phyloP scores from a whole-genome alignment of 2,113 vertebrate genomes.

The Pterocles orientalis region DNA sequence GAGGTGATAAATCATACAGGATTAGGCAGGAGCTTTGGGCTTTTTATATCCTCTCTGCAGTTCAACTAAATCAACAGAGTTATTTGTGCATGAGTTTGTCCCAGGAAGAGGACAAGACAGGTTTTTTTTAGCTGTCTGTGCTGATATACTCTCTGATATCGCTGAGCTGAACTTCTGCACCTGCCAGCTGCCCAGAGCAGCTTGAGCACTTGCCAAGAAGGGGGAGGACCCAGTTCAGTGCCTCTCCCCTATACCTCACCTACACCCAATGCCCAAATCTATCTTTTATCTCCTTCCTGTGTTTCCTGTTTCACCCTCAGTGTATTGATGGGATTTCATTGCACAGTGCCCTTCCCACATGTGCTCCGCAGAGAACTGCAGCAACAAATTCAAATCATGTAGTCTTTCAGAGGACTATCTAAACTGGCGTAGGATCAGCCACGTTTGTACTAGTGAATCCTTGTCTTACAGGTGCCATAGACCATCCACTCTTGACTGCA shows the following conservation, averaged over 20 bases:
- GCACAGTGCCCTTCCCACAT: not conserved
- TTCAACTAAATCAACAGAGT: not conserved
- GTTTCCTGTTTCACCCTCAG: not conserved
- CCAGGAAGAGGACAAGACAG: not conserved
- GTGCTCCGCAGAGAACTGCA: not conserved
- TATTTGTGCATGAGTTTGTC: not conserved
- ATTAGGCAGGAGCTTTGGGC: not conserved
- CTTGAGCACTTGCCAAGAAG: not conserved
- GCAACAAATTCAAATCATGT: not conserved
- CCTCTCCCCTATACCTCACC: not conserved
- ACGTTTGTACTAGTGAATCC: not conserved
- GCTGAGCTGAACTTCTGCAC: not conserved
- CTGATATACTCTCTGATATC: not conserved
- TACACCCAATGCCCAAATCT: not conserved
- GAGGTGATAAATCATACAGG: slow-evolving; percentile 7
- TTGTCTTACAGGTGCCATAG: not conserved
- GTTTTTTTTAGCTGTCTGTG: not conserved
- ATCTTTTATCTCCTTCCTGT: not conserved
- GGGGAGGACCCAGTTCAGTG: not conserved
- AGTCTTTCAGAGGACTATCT: not conserved
- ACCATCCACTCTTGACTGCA: not conserved
- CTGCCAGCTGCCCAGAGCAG: not conserved
- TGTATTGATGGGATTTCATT: not conserved
- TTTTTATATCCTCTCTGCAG: not conserved
- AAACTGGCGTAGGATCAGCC: not conserved